A percentile compares a stretch with the other conserved stretches of the same genome.
phyloP scores from a whole-genome alignment of 2,888 invertebrate genomes.

The Sarcophaga carnaria region DNA sequence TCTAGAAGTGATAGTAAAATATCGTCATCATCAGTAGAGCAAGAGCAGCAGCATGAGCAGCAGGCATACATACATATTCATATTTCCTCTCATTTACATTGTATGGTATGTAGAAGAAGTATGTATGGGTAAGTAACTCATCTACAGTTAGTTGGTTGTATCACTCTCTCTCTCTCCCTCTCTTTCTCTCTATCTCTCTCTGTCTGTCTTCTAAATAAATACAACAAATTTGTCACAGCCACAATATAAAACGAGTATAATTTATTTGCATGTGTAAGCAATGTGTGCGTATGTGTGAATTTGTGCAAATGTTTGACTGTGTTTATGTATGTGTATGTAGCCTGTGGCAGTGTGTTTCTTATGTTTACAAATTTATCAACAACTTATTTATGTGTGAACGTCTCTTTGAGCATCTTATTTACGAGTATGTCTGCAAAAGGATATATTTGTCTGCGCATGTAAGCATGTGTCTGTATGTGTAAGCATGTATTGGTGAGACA shows the following conservation, averaged over 20 bases:
- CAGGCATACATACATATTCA: not conserved
- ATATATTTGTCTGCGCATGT: not conserved
- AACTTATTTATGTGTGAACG: slow-evolving; percentile 21
- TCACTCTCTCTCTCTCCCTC: not conserved
- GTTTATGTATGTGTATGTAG: slow-evolving; percentile 36
- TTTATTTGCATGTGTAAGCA: slow-evolving; percentile 30
- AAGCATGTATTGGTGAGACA: slow-evolving; percentile 21
- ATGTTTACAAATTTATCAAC: slow-evolving; percentile 54
- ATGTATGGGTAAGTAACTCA: not conserved
- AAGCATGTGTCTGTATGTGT: not conserved
- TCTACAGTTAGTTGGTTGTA: not conserved
- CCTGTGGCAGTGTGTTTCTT: not conserved
- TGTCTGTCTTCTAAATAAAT: not conserved
- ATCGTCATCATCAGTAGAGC: slow-evolving; percentile 8
- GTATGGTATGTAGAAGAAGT: not conserved
- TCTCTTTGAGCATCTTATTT: not conserved
- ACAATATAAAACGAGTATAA: slow-evolving; percentile 66
- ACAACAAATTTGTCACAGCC: slow-evolving; percentile 61
- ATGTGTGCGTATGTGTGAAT: no score
- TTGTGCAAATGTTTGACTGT: slow-evolving; percentile 10
- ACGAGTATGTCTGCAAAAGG: not conserved
- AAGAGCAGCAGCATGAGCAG: not conserved
- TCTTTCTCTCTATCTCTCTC: not conserved
- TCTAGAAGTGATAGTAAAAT: slow-evolving; percentile 65
- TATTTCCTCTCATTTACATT: not conserved